These are phyloP conservation scores for Zygothrica quintamaculata DNA, from an alignment of 2,888 invertebrate genomes.

Conservation along the genomic window DNA sequence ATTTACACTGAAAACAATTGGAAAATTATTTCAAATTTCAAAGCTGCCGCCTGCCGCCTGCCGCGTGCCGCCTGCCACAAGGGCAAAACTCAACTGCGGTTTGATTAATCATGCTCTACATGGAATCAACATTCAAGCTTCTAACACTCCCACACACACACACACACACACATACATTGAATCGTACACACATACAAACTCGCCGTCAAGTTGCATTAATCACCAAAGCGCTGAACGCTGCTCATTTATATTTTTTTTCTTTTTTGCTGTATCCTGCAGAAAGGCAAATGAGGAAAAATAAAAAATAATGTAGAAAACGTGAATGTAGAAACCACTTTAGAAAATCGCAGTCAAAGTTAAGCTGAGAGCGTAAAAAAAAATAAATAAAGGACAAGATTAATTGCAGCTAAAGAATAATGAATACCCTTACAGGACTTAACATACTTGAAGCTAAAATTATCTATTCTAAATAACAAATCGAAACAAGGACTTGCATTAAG, in stretches of 20 bases:
- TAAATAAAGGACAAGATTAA: conserved; percentile 11
- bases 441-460: not conserved
- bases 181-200: conserved; percentile 35
- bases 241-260: conserved; percentile 75
- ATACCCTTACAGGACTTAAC: conserved; percentile 24
- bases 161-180: conserved; percentile 9
- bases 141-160: conserved; percentile 6
- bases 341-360: conserved; percentile 70
- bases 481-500: no score
- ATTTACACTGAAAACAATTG: conserved; percentile 54
- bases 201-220: conserved; percentile 71
- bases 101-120: conserved; percentile 69
- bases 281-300: conserved; percentile 64
- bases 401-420: not conserved
- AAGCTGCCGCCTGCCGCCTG: conserved; percentile 34
- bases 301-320: conserved; percentile 25
- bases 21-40: conserved; percentile 70
- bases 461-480: no score
- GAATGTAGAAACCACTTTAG: conserved; percentile 54
- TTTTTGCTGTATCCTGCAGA: no score
- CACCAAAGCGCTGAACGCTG: conserved; percentile 66
- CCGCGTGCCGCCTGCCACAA: conserved; percentile 27
- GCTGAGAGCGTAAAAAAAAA: conserved; percentile 11
- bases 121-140: conserved; percentile 23
- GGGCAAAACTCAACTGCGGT: conserved; percentile 62